These are phyloP conservation scores for Rhodophaea formosa DNA, from an alignment of 2,888 invertebrate species.

Conservation along the genomic window DNA sequence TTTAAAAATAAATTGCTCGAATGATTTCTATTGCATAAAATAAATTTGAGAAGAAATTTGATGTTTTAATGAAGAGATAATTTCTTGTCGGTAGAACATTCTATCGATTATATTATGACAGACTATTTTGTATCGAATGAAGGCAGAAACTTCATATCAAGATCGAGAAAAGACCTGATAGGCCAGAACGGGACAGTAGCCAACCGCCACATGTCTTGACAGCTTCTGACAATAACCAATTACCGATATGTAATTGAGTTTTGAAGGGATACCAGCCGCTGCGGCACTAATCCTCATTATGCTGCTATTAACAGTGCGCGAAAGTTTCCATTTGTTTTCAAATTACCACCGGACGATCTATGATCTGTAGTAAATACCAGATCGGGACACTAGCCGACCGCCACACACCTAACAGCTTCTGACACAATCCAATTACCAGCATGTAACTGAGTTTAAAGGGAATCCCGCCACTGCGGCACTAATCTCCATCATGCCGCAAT, in stretches of 20 bases:
- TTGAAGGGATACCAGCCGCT: constrained; percentile 33
- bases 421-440: constrained; percentile 58
- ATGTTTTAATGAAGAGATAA: too few relatives aligned
- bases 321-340: constrained; percentile 8
- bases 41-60: too few relatives aligned
- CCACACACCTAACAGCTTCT: constrained; percentile 43
- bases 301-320: constrained; percentile 14
- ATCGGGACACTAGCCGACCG: constrained; percentile 21
- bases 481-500: constrained; percentile 22
- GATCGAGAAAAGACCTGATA: too few relatives aligned
- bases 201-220: constrained; percentile 39
- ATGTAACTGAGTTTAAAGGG: constrained; percentile 43
- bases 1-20: too few relatives aligned
- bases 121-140: too few relatives aligned
- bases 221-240: constrained; percentile 56
- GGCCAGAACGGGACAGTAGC: neutral
- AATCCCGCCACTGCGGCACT: constrained; percentile 28
- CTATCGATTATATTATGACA: too few relatives aligned
- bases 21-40: too few relatives aligned
- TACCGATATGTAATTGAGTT: constrained; percentile 48
- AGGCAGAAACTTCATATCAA: too few relatives aligned
- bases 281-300: constrained; percentile 27
- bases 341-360: too few relatives aligned
- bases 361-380: neutral
- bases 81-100: too few relatives aligned